These are phyloP conservation scores for Molorchus minor DNA, from an alignment of 2,888 invertebrate genomes.

Conservation along the genomic window DNA sequence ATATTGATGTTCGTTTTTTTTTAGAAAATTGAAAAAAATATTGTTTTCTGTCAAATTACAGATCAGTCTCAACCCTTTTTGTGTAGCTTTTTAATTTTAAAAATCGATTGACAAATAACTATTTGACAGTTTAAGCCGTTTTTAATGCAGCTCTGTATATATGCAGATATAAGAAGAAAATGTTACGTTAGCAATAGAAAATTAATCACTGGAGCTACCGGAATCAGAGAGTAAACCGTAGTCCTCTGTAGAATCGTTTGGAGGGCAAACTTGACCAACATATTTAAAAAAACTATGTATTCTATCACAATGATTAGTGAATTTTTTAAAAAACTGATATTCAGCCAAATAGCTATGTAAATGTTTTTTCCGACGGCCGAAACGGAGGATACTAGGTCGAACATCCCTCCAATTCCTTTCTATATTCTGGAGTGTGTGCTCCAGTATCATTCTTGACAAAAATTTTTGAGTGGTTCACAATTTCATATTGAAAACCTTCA, in stretches of 20 bases:
- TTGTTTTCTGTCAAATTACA: too few species aligned
- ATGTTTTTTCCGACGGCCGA: neutral
- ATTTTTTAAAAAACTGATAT: neutral
- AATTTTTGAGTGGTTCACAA: constrained; percentile 42
- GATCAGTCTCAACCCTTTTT: too few species aligned
- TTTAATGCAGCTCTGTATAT: too few species aligned
- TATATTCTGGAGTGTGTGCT: constrained; percentile 30
- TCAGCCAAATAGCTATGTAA: neutral
- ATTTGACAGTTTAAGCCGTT: too few species aligned
- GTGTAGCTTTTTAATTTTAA: too few species aligned
- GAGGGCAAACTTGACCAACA: neutral
- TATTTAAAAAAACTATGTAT: neutral
- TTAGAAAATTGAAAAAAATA: too few species aligned
- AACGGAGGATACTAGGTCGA: constrained; percentile 1
- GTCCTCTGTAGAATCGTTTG: neutral
- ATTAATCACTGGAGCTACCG: neutral
- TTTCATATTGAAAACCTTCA: constrained; percentile 39
- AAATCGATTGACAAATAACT: too few species aligned
- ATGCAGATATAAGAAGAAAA: too few species aligned
- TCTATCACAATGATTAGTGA: neutral
- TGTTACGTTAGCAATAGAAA: too few species aligned
- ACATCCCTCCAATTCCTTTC: neutral
- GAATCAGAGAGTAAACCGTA: too few species aligned
- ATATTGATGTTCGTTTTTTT: too few species aligned
- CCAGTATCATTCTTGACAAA: constrained; percentile 43